phyloP scores from a whole-genome alignment of 2,113 vertebrate genomes.

The Crypturellus undulatus region DNA sequence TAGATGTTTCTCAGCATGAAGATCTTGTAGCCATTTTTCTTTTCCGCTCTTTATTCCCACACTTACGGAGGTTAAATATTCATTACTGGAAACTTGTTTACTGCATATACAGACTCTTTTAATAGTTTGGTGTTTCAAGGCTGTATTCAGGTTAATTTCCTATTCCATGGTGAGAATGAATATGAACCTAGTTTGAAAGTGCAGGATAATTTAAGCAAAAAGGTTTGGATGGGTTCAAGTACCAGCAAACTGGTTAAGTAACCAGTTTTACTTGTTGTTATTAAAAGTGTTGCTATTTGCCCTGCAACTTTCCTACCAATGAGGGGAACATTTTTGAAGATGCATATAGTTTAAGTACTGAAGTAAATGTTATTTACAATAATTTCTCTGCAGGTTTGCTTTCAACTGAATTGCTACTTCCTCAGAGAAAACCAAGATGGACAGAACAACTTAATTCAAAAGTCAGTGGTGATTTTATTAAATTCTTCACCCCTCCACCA shows the following conservation, averaged over 20 bases:
- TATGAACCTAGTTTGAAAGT: background rate
- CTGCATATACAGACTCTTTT: background rate
- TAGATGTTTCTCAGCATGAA: background rate
- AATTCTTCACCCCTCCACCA: no score
- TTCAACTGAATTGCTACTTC: constrained; percentile 19
- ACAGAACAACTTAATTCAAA: constrained; percentile 57
- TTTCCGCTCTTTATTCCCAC: background rate
- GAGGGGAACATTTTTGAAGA: background rate
- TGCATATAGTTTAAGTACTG: background rate
- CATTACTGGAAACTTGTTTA: background rate
- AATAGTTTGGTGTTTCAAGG: background rate
- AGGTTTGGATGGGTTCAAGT: background rate
- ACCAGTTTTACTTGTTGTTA: background rate
- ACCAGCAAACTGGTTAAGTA: background rate
- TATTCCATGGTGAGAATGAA: background rate
- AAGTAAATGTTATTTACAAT: background rate
- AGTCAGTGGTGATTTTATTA: constrained; percentile 56
- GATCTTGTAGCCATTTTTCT: background rate
- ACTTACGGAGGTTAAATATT: rapidly evolving
- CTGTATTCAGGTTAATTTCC: background rate
- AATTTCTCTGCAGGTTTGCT: constrained; percentile 42
- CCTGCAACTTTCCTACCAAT: background rate
- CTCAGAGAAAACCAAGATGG: constrained; percentile 54
- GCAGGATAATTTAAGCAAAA: background rate
- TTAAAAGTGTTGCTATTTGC: background rate